Conservation (phyloP, 2,888 invertebrate species). For the Apotomis turbidana region DNA sequence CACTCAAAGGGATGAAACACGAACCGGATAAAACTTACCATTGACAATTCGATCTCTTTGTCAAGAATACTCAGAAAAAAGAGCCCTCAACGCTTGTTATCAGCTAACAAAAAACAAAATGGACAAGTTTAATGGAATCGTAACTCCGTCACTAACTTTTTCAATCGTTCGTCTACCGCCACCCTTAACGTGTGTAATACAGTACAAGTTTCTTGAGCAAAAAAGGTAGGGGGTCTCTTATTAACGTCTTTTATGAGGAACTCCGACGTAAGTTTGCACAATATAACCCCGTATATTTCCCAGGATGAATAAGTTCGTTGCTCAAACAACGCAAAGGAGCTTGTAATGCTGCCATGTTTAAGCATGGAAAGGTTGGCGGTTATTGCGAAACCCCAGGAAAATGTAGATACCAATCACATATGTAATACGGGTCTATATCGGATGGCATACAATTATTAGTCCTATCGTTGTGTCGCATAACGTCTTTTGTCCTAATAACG, state of each 20-base stretch:
- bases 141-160: constrained; percentile 16
- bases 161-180: constrained; percentile 10
- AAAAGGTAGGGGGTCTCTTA: constrained; percentile 25
- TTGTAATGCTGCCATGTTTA: constrained; percentile 9
- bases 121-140: background rate
- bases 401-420: too few species aligned
- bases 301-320: constrained; percentile 25
- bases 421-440: too few species aligned
- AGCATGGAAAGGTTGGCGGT: background rate
- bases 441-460: too few species aligned
- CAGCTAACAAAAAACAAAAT: background rate
- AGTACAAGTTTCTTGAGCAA: constrained; percentile 19
- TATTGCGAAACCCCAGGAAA: background rate
- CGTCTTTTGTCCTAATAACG: too few species aligned
- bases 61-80: too few species aligned
- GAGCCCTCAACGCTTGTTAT: background rate
- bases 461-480: too few species aligned
- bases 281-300: constrained; percentile 29
- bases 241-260: constrained; percentile 34
- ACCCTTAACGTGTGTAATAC: constrained; percentile 20
- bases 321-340: constrained; percentile 13
- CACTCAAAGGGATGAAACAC: too few species aligned
- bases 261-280: constrained; percentile 30
- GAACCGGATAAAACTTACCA: too few species aligned
- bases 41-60: too few species aligned